A percentile compares a stretch with the other conserved stretches of the same genome.
Conservation (phyloP, 2,888 invertebrate species). For the Cinara cedri region DNA sequence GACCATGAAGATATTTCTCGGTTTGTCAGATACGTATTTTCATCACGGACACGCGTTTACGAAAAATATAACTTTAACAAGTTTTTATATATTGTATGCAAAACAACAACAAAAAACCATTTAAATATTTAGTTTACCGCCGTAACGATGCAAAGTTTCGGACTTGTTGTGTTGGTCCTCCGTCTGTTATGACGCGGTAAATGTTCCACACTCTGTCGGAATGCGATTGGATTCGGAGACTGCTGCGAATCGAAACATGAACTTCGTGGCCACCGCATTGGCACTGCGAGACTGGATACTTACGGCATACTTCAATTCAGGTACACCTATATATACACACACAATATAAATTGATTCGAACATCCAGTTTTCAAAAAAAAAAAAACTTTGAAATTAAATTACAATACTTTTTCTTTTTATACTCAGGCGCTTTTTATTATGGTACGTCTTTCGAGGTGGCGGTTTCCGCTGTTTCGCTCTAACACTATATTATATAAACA, state of each 20-base stretch:
- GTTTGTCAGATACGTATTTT: conserved; percentile 34
- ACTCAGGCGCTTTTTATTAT: too few species aligned
- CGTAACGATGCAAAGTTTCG: neutral
- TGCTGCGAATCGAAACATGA: conserved; percentile 53
- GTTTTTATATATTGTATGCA: conserved; percentile 1
- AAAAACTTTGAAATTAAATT: too few species aligned
- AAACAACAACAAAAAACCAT: too few species aligned
- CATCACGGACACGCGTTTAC: conserved; percentile 49
- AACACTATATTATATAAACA: too few species aligned
- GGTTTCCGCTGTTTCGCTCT: neutral
- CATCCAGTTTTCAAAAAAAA: neutral
- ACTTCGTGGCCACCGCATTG: conserved; percentile 53
- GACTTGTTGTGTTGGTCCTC: neutral
- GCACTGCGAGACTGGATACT: conserved; percentile 54
- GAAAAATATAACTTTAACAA: neutral
- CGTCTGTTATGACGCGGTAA: conserved; percentile 22
- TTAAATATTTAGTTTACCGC: conserved; percentile 22
- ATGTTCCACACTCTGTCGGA: conserved; percentile 37
- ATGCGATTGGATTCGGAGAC: conserved; percentile 51
- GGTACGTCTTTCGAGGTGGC: neutral
- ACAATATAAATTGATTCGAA: neutral
- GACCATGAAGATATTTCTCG: conserved; percentile 9
- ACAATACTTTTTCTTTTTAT: too few species aligned
- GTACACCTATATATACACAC: conserved; percentile 13
- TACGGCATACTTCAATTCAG: conserved; percentile 53